Evolutionary conservation across 2,113 vertebrate genomes (phyloP), one percentile per base, ranked within the genome.

Genomic region (Cavia porcellus): DNA sequence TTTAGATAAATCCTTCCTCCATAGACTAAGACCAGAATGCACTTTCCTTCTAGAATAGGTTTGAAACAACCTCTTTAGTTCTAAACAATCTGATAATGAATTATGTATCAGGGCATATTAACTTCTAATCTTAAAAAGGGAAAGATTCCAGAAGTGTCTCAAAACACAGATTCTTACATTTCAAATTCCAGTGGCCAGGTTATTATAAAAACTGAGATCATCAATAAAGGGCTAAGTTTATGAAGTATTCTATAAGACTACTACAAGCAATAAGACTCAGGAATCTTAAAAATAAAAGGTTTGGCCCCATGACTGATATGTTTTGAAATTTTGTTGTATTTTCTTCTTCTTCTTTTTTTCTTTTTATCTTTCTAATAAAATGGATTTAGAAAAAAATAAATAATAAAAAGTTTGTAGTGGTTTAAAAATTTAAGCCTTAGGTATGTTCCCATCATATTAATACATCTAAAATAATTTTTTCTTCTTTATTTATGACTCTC

Each of bases 401-500:
- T 15, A 55, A 55, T 55, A 55, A 55, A 55, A 55, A 55, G 52
- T 55, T 55, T 55, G 52, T 55, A 55, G 13, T 55, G 14, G 52
- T 15, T 55, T 55, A 55, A 14, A 55, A 55, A 79, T 25, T 55
- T 72, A 85, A 97, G 32, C 59, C 52, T 91, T 93, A 85, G n/a
- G 22, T 68, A 81, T 50, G 8, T 35, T 83, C 2, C 62, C 28
- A 79, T 74, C 42, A 28, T 77, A 89, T 92, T 82, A 79, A 86
- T 55, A 89, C 8, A 92, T 75, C 90, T 35, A 45, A 94, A 97
- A 89, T 75, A 45, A 96, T 30, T 92, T 97, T 96, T 97, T 68
- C 79, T 96, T 84, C 79, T 96, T 84, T 50, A 87, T 97, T 97
- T 98, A 97, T 14, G 91, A 85, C 92, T 96, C 25, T 90, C 94